Percentiles rank a stretch among this genome's conserved stretches.
Evolutionary conservation across 64 coral and sea anemone genomes (phyloP).

Genomic region (Orbicella faveolata): DNA sequence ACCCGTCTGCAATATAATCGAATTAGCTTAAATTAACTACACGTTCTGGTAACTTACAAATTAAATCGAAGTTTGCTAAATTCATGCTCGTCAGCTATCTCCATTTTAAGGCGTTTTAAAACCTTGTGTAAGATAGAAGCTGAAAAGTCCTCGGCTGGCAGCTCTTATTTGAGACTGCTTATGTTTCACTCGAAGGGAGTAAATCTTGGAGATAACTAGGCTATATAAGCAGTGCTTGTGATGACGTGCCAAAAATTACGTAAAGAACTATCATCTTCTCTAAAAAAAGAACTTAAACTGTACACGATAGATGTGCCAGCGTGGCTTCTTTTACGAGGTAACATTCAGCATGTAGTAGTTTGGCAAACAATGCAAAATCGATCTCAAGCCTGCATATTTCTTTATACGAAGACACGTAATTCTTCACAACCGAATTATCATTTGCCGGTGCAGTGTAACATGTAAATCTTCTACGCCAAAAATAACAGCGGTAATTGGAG

Average conservation of each 20-base stretch:
- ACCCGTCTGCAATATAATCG: not conserved
- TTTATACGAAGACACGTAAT: conserved; percentile 11
- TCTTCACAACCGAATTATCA: not conserved
- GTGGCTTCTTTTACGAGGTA: not conserved
- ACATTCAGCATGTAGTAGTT: not conserved
- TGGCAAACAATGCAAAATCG: not conserved
- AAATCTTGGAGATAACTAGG: not conserved
- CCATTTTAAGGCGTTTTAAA: not conserved
- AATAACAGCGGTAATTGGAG: not conserved
- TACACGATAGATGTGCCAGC: not conserved
- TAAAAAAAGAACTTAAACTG: not conserved
- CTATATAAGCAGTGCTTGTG: not conserved
- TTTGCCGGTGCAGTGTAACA: not conserved
- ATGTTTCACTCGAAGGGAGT: not conserved
- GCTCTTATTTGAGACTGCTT: not conserved
- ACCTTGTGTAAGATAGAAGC: not conserved
- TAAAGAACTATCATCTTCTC: not conserved
- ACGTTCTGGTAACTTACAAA: not conserved
- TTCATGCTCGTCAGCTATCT: not conserved
- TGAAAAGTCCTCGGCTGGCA: not conserved
- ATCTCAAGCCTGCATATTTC: conserved; percentile 7
- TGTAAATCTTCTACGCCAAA: not conserved
- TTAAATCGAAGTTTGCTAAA: conserved; percentile 24
- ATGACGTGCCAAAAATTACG: conserved; percentile 52
- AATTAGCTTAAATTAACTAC: not conserved